These are phyloP conservation scores for Dendroctonus ponderosae DNA, from an alignment of 1,140 invertebrate genomes.

Conservation along the genomic window DNA sequence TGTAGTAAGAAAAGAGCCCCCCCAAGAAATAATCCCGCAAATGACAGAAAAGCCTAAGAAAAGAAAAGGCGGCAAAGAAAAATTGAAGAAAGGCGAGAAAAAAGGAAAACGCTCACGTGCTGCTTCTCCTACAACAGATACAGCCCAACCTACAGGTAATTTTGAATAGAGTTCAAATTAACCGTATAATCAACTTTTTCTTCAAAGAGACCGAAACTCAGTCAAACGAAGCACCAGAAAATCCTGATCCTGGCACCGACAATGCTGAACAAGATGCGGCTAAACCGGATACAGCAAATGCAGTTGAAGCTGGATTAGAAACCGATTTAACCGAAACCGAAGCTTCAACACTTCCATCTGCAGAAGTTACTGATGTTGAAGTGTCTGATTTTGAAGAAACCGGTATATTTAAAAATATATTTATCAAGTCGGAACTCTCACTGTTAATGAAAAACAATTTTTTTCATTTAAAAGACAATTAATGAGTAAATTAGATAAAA, in stretches of 20 bases:
- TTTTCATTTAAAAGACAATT: no score
- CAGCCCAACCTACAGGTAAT: slow-evolving; percentile 3
- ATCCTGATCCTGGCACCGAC: neutral
- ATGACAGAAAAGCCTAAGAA: slow-evolving; percentile 31
- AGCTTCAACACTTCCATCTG: slow-evolving; percentile 35
- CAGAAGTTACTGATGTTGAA: slow-evolving; percentile 37
- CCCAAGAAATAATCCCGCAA: slow-evolving; percentile 15
- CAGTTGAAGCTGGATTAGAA: slow-evolving; percentile 10
- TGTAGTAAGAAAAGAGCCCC: slow-evolving; percentile 31
- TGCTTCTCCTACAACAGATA: slow-evolving; percentile 8
- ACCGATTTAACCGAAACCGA: slow-evolving; percentile 38
- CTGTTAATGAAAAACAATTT: no score
- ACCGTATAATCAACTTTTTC: no score
- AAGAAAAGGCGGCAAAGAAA: slow-evolving; percentile 35
- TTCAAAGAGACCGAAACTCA: no score
- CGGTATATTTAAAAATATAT: neutral
- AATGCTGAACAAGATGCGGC: slow-evolving; percentile 9
- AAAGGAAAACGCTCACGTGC: slow-evolving; percentile 20
- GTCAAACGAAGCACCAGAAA: neutral
- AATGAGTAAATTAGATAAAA: no score
- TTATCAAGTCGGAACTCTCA: no score
- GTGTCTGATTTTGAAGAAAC: slow-evolving; percentile 30
- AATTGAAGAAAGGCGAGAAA: slow-evolving; percentile 31
- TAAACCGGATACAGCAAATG: neutral
- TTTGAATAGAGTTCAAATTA: neutral